Base-by-base conservation (phyloP, 2,888 invertebrate species). In the Disparrhopalites patrizii region DNA sequence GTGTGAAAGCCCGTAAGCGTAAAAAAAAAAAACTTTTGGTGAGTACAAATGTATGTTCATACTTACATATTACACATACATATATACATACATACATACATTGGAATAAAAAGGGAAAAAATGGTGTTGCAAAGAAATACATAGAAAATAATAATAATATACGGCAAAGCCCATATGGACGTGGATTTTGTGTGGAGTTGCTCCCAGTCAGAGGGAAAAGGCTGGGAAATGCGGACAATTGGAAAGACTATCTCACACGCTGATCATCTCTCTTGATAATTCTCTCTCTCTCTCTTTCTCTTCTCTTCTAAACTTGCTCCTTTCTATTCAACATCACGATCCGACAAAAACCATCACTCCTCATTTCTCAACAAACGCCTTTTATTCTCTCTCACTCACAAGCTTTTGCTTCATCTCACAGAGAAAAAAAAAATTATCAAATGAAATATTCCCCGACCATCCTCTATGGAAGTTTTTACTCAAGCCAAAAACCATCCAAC, bases 271-370 rank as follows among this genome's bases (percentile, higher is more conserved):
- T 40, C 58, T 60, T 33, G 65, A 65, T 65, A 65, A 65, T 60
- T 60, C 60, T 65, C 65, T n/a, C n/a, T n/a, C n/a, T n/a, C n/a
- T n/a, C n/a, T n/a, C n/a, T n/a, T n/a, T n/a, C n/a, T n/a, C n/a
- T n/a, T n/a, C n/a, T n/a, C n/a, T n/a, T n/a, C n/a, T n/a, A n/a
- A 60, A 65, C 58, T 58, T 65, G 51, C 58, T 65, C 65, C 60
- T 58, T 60, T 65, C 65, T 65, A 65, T 65, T 65, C 65, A 65
- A 60, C 60, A 60, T 65, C 65, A 65, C 65, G 65, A 65, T 60
- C 38, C 65, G 43, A 30, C 50, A 31, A 20, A 15, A 23, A 38
- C 30, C 28, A 55, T 55, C 52, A 52, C 15, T 27, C 52, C n/a
- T 27, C 10, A n/a, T n/a, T n/a, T n/a, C n/a, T n/a, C n/a, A n/a